These are phyloP conservation scores for Tinamus guttatus DNA, from an alignment of 2,113 vertebrate species.

Conservation along the genomic window DNA sequence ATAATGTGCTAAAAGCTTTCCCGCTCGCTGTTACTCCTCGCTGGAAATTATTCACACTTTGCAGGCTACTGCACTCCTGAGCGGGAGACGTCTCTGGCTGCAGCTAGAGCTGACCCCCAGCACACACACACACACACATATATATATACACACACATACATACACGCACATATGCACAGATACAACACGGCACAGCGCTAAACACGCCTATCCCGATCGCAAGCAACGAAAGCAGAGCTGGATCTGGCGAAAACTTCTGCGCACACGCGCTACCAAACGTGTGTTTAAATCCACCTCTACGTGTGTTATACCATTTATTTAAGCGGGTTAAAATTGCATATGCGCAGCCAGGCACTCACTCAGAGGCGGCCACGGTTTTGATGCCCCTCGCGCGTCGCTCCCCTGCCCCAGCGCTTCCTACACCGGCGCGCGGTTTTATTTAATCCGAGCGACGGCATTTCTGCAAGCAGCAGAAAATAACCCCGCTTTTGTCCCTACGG, in stretches of 20 bases:
- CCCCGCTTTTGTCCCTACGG: too few relatives aligned
- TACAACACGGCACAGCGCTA: neutral
- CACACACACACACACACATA: neutral
- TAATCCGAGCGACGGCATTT: neutral
- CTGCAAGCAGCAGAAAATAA: neutral
- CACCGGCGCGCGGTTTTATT: neutral
- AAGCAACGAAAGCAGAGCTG: neutral
- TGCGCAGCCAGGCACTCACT: accelerated
- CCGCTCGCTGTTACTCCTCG: constrained; percentile 85
- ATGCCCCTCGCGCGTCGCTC: neutral
- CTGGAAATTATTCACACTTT: constrained; percentile 93
- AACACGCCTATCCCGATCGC: neutral
- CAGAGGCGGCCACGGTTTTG: neutral
- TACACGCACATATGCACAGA: neutral
- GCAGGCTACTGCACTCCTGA: constrained; percentile 68
- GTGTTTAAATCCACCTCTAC: accelerated
- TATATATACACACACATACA: neutral
- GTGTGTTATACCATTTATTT: accelerated
- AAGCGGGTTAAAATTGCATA: accelerated
- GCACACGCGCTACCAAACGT: neutral
- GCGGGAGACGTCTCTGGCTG: neutral
- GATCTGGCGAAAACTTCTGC: neutral
- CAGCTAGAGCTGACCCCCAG: neutral
- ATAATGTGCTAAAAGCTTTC: constrained; percentile 98
- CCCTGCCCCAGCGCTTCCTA: neutral